Evolutionary conservation across 1,140 invertebrate species (phyloP), one percentile per base, ranked within the genome.

Genomic region (Brachionus koreanus): DNA sequence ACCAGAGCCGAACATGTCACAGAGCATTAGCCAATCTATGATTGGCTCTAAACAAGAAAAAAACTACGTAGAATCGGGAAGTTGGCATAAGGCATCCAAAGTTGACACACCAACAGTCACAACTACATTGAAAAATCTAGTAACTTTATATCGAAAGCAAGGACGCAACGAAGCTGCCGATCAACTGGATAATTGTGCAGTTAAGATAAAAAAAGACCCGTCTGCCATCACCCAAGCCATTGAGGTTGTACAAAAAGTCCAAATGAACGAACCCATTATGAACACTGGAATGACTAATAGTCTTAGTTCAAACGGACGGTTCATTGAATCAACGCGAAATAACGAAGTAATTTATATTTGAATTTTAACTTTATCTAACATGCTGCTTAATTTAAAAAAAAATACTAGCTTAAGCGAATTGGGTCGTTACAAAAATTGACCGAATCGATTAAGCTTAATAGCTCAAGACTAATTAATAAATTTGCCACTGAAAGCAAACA

Each of bases 381-480:
- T 72, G 67, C 67, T 72, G 39, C 67, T 85, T 82, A 81, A 82
- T 37, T 84, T 42, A 37, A 16, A 29, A 39, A 35, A 81, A 46
- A 81, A 82, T n/a, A n/a, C n/a, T n/a, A 43, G n/a, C 74, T 42
- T 69, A 82, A 81, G 52, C 46, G 49, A 63, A 82, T n/a, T 33
- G 42, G 83, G 37, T 76, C 77, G 13, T 63, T 83, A 83, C 43
- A 49, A 37, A 69, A 81, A 83, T 57, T 83, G 25, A 37, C 57
- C 77, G 67, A 72, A 39, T 39, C 67, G 37, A 72, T 72, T 39
- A 72, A 72, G 37, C 37, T 39, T 39, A 72, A 72, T 72, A 72
- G 67, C 39, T 42, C 19, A 74, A 83, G 61, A 76, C 49, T 85
- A n/a, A 43, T 67, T 63, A 65, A 39, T 19, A 74, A 67, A 49